phyloP scores from a whole-genome alignment of 2,113 vertebrate species.

The Anser brachyrhynchus region DNA sequence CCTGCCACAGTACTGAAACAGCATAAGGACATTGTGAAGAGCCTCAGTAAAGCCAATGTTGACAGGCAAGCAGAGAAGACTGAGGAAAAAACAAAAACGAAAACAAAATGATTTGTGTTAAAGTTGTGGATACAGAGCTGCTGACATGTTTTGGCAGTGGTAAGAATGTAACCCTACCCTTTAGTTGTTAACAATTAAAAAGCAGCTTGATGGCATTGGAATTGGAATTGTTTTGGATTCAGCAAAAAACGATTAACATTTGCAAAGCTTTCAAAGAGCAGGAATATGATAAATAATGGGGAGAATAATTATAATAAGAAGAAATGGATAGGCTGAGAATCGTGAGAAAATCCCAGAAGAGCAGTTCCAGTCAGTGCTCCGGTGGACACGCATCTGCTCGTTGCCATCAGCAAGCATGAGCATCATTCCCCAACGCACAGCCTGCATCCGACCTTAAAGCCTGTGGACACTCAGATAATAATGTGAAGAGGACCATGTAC shows the following conservation, averaged over 20 bases:
- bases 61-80: not conserved
- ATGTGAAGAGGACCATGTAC: accelerated
- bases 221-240: not conserved
- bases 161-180: not conserved
- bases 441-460: not conserved
- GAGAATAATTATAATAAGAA: no score
- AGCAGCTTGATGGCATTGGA: not conserved
- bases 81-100: not conserved
- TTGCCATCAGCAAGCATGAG: not conserved
- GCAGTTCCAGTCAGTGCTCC: not conserved
- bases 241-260: not conserved
- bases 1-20: not conserved
- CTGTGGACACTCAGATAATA: not conserved
- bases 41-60: not conserved
- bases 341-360: not conserved
- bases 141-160: not conserved
- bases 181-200: not conserved
- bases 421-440: not conserved
- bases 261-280: not conserved
- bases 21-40: not conserved
- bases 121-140: not conserved
- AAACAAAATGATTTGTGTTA: not conserved
- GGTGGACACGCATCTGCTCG: not conserved
- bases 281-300: not conserved
- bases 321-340: not conserved